Percentiles rank a stretch among this genome's conserved stretches.
These are phyloP conservation scores for Tursiops truncatus DNA, from an alignment of 2,113 vertebrate genomes.

Conservation along the genomic window DNA sequence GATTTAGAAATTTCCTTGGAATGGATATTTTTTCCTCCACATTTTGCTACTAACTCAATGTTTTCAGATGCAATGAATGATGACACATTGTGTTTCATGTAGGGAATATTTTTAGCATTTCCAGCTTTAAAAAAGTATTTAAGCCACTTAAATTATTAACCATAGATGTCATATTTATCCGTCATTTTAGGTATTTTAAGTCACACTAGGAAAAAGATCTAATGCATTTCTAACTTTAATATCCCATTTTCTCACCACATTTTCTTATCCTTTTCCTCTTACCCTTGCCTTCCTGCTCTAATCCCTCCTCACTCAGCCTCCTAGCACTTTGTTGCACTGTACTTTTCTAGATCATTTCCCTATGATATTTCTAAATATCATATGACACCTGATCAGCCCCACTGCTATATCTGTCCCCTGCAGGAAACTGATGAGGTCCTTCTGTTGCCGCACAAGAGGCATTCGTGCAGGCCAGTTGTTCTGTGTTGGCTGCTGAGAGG, in stretches of 20 bases:
- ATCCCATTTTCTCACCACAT: background rate
- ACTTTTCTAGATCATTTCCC: background rate
- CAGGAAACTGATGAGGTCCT: background rate
- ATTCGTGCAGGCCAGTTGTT: background rate
- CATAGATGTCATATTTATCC: background rate
- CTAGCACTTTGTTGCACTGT: too few relatives aligned
- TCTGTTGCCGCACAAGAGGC: background rate
- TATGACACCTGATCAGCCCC: background rate
- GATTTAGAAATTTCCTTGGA: constrained; percentile 18
- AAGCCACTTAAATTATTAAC: background rate
- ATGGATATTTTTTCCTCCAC: background rate
- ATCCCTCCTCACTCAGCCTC: background rate
- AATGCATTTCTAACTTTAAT: background rate
- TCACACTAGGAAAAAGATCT: background rate
- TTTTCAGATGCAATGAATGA: background rate
- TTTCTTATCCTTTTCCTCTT: background rate
- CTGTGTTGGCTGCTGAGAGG: background rate
- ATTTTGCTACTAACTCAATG: constrained; percentile 4
- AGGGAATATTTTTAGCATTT: background rate
- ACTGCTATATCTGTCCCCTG: background rate
- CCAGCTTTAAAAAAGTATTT: background rate
- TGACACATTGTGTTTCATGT: background rate
- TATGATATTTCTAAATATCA: background rate
- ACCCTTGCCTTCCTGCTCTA: background rate
- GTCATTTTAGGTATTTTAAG: background rate